Evolutionary conservation across 2,113 vertebrate genomes (phyloP).

Genomic region (Apteryx mantelli): DNA sequence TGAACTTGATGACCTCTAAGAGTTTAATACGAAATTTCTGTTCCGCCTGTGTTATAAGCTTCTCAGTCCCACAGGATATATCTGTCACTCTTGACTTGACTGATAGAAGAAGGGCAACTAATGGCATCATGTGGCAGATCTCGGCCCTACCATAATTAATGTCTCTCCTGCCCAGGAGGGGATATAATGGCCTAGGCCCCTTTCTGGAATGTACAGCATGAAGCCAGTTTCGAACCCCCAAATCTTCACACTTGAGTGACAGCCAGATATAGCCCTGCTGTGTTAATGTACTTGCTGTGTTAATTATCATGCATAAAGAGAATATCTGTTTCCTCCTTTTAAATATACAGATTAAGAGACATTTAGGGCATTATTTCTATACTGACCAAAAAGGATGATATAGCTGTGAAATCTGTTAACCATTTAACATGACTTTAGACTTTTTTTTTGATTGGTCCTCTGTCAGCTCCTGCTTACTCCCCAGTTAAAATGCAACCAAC

Average conservation of each 20-base stretch:
- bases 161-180: not conserved
- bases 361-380: too few relatives aligned
- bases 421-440: too few relatives aligned
- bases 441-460: too few relatives aligned
- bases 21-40: not conserved
- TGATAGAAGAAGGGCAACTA: not conserved
- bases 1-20: not conserved
- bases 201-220: not conserved
- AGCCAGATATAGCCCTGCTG: too few relatives aligned
- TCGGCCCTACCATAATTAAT: not conserved
- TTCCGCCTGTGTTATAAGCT: not conserved
- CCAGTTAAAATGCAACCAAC: too few relatives aligned
- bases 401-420: too few relatives aligned
- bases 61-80: not conserved
- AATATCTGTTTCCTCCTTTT: not conserved
- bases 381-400: too few relatives aligned
- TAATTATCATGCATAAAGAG: not conserved
- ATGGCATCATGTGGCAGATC: not conserved
- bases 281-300: not conserved
- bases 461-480: not conserved
- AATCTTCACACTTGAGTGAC: too few relatives aligned
- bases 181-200: not conserved
- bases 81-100: too few relatives aligned
- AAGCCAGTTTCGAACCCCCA: not conserved
- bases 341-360: not conserved